Conservation (phyloP, 2,888 invertebrate genomes). For the Eustalomyia histrio region DNA sequence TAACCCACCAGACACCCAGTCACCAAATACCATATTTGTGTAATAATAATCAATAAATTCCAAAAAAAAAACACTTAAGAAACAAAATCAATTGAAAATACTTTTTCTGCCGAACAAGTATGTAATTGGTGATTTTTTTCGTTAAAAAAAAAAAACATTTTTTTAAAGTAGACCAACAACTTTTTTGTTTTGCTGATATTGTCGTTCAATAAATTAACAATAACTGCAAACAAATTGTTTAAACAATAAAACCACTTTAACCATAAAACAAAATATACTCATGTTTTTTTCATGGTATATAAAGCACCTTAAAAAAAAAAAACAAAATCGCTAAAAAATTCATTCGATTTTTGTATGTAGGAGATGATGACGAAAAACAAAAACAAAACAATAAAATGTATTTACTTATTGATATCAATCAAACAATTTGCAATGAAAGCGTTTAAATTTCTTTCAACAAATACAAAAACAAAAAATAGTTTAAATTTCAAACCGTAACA, state of each 20-base stretch:
- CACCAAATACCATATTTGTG: conserved; percentile 54
- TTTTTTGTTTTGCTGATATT: conserved; percentile 4
- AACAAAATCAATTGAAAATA: conserved; percentile 19
- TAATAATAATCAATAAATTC: conserved; percentile 17
- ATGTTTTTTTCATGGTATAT: conserved; percentile 5
- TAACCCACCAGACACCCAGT: conserved; percentile 59
- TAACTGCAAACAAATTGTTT: conserved; percentile 25
- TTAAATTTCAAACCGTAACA: not conserved
- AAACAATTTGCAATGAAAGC: conserved; percentile 36
- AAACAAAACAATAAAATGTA: not conserved
- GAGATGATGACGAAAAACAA: conserved; percentile 28
- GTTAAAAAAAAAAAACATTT: not conserved
- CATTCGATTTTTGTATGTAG: not conserved
- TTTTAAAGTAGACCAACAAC: conserved; percentile 43
- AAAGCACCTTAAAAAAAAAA: not conserved
- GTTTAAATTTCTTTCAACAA: conserved; percentile 14
- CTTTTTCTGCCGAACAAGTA: not conserved
- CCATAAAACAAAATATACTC: not conserved
- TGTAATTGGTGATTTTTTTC: conserved; percentile 22
- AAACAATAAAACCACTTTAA: conserved; percentile 13
- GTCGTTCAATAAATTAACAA: conserved; percentile 25
- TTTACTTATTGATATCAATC: conserved; percentile 38
- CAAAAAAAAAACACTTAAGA: not conserved
- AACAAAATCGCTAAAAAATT: not conserved
- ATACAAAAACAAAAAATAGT: conserved; percentile 2